Percentiles rank a stretch among this genome's conserved stretches.
Conservation (phyloP, 2,888 invertebrate genomes). For the Lithosia quadra region DNA sequence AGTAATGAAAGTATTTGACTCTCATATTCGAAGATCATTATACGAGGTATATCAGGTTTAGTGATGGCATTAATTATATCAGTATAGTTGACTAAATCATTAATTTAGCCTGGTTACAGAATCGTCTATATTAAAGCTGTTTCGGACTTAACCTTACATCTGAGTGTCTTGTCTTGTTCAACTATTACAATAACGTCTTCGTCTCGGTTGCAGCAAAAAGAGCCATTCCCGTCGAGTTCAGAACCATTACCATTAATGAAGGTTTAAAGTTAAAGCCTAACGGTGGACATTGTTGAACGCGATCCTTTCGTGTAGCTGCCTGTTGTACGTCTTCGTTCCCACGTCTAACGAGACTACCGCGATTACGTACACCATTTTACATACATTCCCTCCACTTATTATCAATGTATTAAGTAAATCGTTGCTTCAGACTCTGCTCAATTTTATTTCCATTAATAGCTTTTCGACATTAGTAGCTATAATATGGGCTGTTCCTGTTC, state of each 20-base stretch:
- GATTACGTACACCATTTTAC: slow-evolving; percentile 82
- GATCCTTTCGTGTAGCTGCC: slow-evolving; percentile 76
- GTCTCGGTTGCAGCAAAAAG: slow-evolving; percentile 68
- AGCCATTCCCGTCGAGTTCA: slow-evolving; percentile 78
- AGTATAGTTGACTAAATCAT: slow-evolving; percentile 28
- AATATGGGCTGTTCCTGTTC: slow-evolving; percentile 36
- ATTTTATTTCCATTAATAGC: slow-evolving; percentile 84
- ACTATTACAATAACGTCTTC: slow-evolving; percentile 71
- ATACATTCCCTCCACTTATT: slow-evolving; percentile 82
- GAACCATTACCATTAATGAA: slow-evolving; percentile 82
- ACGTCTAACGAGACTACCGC: slow-evolving; percentile 85
- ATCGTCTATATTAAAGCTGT: slow-evolving; percentile 14
- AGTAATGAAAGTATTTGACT: slow-evolving; percentile 43
- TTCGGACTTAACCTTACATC: slow-evolving; percentile 14
- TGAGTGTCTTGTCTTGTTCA: slow-evolving; percentile 57
- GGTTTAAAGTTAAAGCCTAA: slow-evolving; percentile 78
- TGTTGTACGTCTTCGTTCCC: slow-evolving; percentile 70
- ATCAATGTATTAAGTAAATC: slow-evolving; percentile 85
- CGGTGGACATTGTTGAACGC: slow-evolving; percentile 79
- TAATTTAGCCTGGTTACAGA: slow-evolving; percentile 34
- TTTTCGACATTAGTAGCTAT: slow-evolving; percentile 65
- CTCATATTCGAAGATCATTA: slow-evolving; percentile 34
- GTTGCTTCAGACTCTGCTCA: slow-evolving; percentile 74
- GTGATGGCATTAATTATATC: slow-evolving; percentile 30
- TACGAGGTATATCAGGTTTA: slow-evolving; percentile 48